Evolutionary conservation across 2,797 vertebrate genomes (phyloP).

Genomic region (Onychomys arenicola): DNA sequence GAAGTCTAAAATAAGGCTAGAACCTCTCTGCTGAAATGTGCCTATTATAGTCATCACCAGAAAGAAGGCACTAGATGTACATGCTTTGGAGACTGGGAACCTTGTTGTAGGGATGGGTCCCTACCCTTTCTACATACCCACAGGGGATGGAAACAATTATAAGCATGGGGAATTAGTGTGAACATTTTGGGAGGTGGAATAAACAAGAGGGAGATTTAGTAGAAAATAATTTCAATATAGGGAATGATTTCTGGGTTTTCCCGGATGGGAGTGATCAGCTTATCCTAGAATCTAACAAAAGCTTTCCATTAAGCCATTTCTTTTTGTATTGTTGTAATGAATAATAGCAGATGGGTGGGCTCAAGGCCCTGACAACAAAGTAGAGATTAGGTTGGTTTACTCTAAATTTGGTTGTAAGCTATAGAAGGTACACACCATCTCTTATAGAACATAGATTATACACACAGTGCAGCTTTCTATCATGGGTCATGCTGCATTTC

Average conservation of each 20-base stretch:
- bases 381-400: background rate
- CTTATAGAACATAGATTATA: background rate
- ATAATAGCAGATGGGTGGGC: background rate
- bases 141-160: background rate
- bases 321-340: background rate
- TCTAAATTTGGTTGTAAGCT: background rate
- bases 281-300: background rate
- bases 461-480: background rate
- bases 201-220: constrained; percentile 9
- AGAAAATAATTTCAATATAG: constrained; percentile 23
- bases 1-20: background rate
- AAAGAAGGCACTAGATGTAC: background rate
- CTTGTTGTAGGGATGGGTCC: background rate
- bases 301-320: background rate
- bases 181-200: background rate
- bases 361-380: background rate
- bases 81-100: background rate
- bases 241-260: background rate
- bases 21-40: background rate
- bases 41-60: background rate
- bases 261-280: background rate
- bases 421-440: background rate
- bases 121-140: background rate
- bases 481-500: background rate
- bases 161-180: background rate